A percentile compares a stretch with the other conserved stretches of the same genome.
phyloP scores from a whole-genome alignment of 2,797 vertebrate genomes.

The Leptoclinus maculatus region DNA sequence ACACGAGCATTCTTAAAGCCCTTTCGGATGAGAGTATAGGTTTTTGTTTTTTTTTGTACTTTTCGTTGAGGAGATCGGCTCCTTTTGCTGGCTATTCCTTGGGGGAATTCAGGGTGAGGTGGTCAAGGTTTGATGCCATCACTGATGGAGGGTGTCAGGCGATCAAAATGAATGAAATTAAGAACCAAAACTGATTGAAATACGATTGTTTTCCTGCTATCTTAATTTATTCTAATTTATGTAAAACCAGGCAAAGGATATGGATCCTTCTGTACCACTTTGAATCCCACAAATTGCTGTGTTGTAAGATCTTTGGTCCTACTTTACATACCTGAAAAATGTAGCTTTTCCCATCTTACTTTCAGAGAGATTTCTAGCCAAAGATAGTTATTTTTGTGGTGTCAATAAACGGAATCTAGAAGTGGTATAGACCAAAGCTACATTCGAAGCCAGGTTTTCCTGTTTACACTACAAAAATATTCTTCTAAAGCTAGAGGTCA shows the following conservation, averaged over 20 bases:
- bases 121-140: slow-evolving; percentile 77
- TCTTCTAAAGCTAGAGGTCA: not conserved
- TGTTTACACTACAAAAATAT: slow-evolving; percentile 34
- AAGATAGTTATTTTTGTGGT: slow-evolving; percentile 31
- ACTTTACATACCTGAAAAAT: slow-evolving; percentile 16
- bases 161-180: slow-evolving; percentile 51
- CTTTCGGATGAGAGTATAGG: slow-evolving; percentile 59
- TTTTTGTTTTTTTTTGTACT: slow-evolving; percentile 32
- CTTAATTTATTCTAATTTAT: slow-evolving; percentile 9
- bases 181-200: slow-evolving; percentile 71
- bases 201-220: slow-evolving; percentile 16
- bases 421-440: slow-evolving; percentile 56
- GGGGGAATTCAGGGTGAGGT: slow-evolving; percentile 75
- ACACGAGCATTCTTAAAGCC: slow-evolving; percentile 72
- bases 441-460: slow-evolving; percentile 47
- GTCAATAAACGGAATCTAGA: slow-evolving; percentile 29
- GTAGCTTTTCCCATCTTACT: not conserved
- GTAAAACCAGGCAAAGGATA: slow-evolving; percentile 1
- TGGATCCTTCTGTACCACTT: not conserved
- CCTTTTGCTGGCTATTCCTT: slow-evolving; percentile 73
- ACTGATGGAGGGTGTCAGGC: slow-evolving; percentile 47
- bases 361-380: slow-evolving; percentile 15
- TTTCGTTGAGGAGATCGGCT: slow-evolving; percentile 61
- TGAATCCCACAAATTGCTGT: slow-evolving; percentile 8
- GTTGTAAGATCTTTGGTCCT: not conserved